These are phyloP conservation scores for Temnothorax ravouxi DNA, from an alignment of 2,888 invertebrate genomes.

Conservation along the genomic window DNA sequence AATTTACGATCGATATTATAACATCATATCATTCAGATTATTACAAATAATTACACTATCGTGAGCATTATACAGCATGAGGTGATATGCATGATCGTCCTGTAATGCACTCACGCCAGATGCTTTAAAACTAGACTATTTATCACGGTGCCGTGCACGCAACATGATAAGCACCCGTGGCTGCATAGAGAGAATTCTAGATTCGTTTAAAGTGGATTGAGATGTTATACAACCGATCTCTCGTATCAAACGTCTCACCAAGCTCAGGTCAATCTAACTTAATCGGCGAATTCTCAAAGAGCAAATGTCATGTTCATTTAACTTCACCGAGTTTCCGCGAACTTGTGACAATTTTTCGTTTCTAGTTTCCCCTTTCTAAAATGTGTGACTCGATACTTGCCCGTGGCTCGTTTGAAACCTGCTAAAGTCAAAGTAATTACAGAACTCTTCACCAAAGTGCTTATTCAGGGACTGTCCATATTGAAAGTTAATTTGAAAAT, in stretches of 20 bases:
- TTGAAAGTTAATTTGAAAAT: neutral
- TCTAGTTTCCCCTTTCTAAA: neutral
- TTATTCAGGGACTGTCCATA: neutral
- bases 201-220: conserved; percentile 8
- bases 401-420: neutral
- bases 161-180: conserved; percentile 9
- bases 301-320: conserved; percentile 44
- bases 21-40: neutral
- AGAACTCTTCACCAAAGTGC: neutral
- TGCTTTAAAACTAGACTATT: conserved; percentile 23
- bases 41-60: neutral
- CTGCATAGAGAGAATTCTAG: conserved; percentile 38
- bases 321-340: conserved; percentile 31
- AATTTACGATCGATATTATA: neutral
- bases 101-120: neutral
- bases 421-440: conserved; percentile 11
- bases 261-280: conserved; percentile 45
- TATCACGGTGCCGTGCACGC: neutral
- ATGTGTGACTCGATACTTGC: neutral
- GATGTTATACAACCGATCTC: conserved; percentile 30
- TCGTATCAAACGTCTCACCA: conserved; percentile 7
- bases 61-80: neutral
- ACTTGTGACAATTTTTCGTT: conserved; percentile 26
- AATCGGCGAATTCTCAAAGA: conserved; percentile 30
- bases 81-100: conserved; percentile 4